These are phyloP conservation scores for Calcarius lapponicus DNA, from an alignment of 2,797 vertebrate genomes.

Conservation along the genomic window DNA sequence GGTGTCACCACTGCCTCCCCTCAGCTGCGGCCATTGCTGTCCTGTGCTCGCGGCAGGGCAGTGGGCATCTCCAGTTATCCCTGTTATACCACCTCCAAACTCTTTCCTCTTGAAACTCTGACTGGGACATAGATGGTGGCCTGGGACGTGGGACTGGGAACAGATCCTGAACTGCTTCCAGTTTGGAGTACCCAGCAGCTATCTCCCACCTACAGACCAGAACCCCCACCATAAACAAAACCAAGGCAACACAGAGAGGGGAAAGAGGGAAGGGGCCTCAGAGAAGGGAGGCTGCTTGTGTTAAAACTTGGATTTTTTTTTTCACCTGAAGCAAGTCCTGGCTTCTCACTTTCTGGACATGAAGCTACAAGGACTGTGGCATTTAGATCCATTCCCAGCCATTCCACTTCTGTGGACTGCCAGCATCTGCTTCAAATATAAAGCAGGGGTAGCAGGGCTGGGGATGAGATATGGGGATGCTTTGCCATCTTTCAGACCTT, in stretches of 20 bases:
- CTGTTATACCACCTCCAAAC: background rate
- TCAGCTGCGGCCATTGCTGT: rapidly evolving
- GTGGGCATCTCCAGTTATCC: background rate
- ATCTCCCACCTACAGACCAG: background rate
- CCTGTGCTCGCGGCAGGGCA: background rate
- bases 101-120: background rate
- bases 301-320: background rate
- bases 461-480: background rate
- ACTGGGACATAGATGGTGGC: background rate
- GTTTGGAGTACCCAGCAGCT: background rate
- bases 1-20: background rate
- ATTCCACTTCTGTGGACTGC: background rate
- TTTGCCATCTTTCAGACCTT: background rate
- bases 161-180: background rate
- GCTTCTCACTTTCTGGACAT: background rate
- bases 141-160: background rate
- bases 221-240: background rate
- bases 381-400: background rate
- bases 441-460: too few relatives aligned
- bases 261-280: background rate
- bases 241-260: background rate
- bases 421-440: background rate
- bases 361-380: background rate
- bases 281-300: background rate
- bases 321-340: background rate